Percentiles rank a stretch among this genome's conserved stretches.
These are phyloP conservation scores for Turritopsis dohrnii DNA, from an alignment of 30 jellyfish, hydroid and myxozoan species.

Conservation along the genomic window DNA sequence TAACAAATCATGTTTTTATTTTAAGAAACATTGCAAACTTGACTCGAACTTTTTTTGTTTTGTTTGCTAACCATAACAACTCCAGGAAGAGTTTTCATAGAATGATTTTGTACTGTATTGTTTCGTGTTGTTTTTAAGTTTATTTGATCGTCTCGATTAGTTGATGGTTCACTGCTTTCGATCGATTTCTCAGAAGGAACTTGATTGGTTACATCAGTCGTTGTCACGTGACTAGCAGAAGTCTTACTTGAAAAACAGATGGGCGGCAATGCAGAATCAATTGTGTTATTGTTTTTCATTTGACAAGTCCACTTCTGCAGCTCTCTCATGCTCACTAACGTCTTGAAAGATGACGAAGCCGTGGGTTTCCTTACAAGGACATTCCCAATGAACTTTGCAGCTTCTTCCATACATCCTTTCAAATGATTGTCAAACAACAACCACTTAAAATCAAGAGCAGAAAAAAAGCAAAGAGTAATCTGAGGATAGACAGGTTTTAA, in stretches of 20 bases:
- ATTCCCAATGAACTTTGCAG: constrained; percentile 47
- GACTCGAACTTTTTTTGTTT: neutral
- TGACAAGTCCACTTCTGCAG: constrained; percentile 33
- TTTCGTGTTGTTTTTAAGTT: neutral
- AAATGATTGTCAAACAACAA: neutral
- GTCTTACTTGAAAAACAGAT: neutral
- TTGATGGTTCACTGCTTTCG: neutral
- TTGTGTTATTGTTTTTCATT: neutral
- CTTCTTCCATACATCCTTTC: constrained; percentile 28
- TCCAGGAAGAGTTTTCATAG: neutral
- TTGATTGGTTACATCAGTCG: neutral
- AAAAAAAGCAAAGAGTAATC: constrained; percentile 50
- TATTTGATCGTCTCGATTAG: neutral
- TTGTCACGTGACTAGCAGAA: neutral
- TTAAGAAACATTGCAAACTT: neutral
- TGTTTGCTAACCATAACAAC: neutral
- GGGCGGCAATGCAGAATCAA: neutral
- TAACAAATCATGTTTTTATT: too few relatives aligned
- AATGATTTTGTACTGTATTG: neutral
- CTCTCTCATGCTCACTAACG: constrained; percentile 61
- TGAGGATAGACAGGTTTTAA: constrained; percentile 60
- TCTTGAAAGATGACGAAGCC: constrained; percentile 52
- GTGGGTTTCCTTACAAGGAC: neutral
- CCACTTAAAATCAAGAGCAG: constrained; percentile 61
- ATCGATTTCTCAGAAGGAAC: too few relatives aligned